Evolutionary conservation across 2,888 invertebrate genomes (phyloP), one percentile per base, ranked within the genome.

Genomic region (Clunio marinus): DNA sequence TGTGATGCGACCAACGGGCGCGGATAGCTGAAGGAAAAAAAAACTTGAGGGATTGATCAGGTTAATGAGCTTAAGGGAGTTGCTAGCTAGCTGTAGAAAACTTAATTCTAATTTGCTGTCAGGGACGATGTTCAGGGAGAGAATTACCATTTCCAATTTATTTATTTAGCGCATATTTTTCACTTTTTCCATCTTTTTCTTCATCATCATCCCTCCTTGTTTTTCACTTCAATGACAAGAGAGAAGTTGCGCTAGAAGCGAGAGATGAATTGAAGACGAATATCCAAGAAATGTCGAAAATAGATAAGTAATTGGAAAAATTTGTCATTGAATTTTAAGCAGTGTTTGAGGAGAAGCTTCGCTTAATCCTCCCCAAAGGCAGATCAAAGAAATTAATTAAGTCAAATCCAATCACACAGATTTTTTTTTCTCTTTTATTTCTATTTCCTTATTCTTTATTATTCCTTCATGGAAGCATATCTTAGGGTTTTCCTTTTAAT

Each of bases 61-160:
- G 51, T 51, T 51, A 51, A 51, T 51, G 51, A 51, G 51, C 51
- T 51, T 51, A 51, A 22, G 51, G 51, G 51, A 51, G 51, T 51
- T 51, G 51, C 51, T 17, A 2, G 51, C 51, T 51, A 8, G 4
- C 15, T 15, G 20, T 51, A 20, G 7, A 8, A 51, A 17, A 22
- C 15, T 51, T 51, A 51, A 51, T 51, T 51, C 51, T 51, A 51
- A 51, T 51, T 51, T 51, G 7, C 51, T 20, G 7, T 22, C 17
- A 22, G 51, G 51, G 51, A 51, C 15, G 41, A 41, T 3, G 32
- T 32, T 5, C 32, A 10, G 32, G 15, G 22, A 51, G 22, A 22
- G 22, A 51, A 51, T 20, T 51, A 41, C 51, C 51, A 51, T 17
- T 51, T 51, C 22, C 51, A 51, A 51, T 51, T 51, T 51, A 20